Conservation (phyloP, 2,113 vertebrate species). For the Psittacara wagleri region DNA sequence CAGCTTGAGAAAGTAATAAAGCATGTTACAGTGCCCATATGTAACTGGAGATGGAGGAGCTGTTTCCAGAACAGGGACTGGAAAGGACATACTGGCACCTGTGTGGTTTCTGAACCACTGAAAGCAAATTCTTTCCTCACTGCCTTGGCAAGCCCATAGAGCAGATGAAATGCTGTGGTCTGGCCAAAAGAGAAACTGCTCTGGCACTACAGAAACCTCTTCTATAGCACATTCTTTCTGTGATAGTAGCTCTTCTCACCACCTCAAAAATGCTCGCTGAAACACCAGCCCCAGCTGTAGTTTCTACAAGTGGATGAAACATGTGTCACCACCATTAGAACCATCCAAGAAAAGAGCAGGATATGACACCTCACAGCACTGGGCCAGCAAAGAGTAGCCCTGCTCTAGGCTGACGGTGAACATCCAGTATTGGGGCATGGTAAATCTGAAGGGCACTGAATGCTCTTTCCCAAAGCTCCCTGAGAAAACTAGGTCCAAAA, state of each 20-base stretch:
- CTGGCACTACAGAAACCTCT: not conserved
- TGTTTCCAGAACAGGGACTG: conserved; percentile 45
- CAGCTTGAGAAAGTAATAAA: conserved; percentile 48
- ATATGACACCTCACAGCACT: not conserved
- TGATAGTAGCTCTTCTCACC: not conserved
- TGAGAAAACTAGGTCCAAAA: not conserved
- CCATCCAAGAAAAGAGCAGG: not conserved
- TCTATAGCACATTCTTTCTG: not conserved
- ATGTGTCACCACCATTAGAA: not conserved
- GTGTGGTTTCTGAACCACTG: conserved; percentile 33
- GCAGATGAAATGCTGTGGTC: not conserved
- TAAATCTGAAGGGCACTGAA: not conserved
- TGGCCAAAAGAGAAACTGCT: conserved; percentile 13
- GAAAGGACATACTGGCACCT: conserved; percentile 53
- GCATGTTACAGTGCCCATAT: conserved; percentile 17
- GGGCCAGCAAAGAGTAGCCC: not conserved
- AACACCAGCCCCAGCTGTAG: not conserved
- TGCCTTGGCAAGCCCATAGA: conserved; percentile 26
- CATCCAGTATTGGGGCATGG: not conserved
- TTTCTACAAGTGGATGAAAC: not conserved
- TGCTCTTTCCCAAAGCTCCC: not conserved
- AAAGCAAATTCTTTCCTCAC: conserved; percentile 46
- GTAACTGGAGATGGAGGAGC: conserved; percentile 38
- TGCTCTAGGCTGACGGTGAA: not conserved
- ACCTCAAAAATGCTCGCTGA: not conserved